Conservation (phyloP, 2,113 vertebrate genomes). For the Anas platyrhynchos region DNA sequence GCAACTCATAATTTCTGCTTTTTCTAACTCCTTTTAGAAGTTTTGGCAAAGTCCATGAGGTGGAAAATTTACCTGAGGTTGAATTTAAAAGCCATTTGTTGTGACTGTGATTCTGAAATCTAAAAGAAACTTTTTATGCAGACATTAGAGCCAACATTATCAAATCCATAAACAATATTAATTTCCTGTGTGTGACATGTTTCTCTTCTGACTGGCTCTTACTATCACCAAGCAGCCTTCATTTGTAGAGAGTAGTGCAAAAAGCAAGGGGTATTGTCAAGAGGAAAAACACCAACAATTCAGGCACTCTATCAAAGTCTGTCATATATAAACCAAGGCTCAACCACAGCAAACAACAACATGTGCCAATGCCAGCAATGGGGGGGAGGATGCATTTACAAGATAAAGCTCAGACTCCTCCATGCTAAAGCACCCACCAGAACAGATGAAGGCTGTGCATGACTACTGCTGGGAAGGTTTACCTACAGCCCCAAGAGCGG, state of each 20-base stretch:
- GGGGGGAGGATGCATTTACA: slow-evolving; percentile 44
- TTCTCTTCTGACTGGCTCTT: slow-evolving; percentile 15
- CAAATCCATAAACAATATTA: slow-evolving; percentile 34
- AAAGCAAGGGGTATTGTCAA: slow-evolving; percentile 37
- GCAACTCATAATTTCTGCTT: not conserved
- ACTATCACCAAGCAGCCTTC: slow-evolving; percentile 32
- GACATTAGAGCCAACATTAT: slow-evolving; percentile 31
- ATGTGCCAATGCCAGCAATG: slow-evolving; percentile 14
- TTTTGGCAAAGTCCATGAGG: not conserved
- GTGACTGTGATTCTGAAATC: not conserved
- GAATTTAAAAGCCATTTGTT: slow-evolving; percentile 2
- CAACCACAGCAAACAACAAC: slow-evolving; percentile 40
- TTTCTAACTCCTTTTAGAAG: not conserved
- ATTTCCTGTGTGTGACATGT: not conserved
- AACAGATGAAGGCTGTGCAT: slow-evolving; percentile 11
- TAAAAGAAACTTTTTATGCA: not conserved
- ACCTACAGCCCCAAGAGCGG: not conserved
- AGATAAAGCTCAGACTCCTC: slow-evolving; percentile 35
- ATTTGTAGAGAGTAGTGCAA: slow-evolving; percentile 48
- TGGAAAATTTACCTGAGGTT: not conserved
- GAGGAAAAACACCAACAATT: slow-evolving; percentile 28
- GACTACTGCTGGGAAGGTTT: not conserved
- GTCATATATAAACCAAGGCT: slow-evolving; percentile 57
- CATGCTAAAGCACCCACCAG: slow-evolving; percentile 9
- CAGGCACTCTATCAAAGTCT: slow-evolving; percentile 56